Evolutionary conservation across 2,888 invertebrate genomes (phyloP).

Genomic region (Drosophila emarginata): DNA sequence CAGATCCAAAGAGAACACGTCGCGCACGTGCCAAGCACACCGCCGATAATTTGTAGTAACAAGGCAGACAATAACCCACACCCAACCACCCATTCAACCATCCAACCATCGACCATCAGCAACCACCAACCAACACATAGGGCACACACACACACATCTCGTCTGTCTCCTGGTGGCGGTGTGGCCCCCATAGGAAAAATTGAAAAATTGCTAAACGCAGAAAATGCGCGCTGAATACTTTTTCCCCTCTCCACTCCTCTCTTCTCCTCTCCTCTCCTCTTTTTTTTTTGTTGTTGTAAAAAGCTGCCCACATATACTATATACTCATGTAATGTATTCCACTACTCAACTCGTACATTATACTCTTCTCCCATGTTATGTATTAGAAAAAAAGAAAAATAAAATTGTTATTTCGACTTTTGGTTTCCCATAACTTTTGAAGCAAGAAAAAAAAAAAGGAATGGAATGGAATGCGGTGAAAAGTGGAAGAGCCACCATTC

Average conservation of each 20-base stretch:
- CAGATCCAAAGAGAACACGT: slow-evolving; percentile 15
- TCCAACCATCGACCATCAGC: slow-evolving; percentile 22
- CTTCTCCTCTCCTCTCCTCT: too few relatives aligned
- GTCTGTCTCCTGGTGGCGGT: too few relatives aligned
- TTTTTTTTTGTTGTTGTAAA: slow-evolving; percentile 12
- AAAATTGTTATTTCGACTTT: slow-evolving; percentile 47
- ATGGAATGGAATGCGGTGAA: slow-evolving; percentile 13
- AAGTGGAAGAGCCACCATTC: background rate
- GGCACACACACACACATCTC: too few relatives aligned
- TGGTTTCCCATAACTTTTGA: slow-evolving; percentile 44
- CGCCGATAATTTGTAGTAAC: slow-evolving; percentile 75
- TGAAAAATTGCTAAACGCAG: slow-evolving; percentile 54
- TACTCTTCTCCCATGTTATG: background rate
- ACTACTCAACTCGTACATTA: background rate
- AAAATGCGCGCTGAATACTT: slow-evolving; percentile 33
- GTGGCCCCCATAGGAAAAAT: slow-evolving; percentile 20
- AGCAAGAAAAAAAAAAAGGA: background rate
- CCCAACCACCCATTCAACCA: background rate
- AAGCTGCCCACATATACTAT: slow-evolving; percentile 16
- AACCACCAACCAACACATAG: slow-evolving; percentile 46
- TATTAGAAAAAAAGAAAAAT: background rate
- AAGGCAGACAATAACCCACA: slow-evolving; percentile 44
- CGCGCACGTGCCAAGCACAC: slow-evolving; percentile 66
- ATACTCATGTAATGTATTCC: background rate
- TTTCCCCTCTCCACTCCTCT: too few relatives aligned